Base-by-base conservation (phyloP, 2,888 invertebrate species). In the Empis stercorea region DNA sequence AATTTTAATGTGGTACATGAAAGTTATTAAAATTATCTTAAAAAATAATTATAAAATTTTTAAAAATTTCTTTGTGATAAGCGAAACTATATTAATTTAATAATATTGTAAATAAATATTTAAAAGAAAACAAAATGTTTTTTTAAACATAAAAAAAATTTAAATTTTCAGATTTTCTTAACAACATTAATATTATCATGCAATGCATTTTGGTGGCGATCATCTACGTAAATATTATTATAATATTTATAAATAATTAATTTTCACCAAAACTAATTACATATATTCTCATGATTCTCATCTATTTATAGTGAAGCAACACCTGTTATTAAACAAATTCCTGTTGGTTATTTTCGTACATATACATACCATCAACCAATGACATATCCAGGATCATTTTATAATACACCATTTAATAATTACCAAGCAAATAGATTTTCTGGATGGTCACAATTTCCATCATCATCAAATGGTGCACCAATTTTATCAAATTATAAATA, bases 361-460 rank as follows among this genome's bases (percentile, higher is more conserved):
- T 55, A 52, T 27, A 55, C 55, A 16, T 55, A 55, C 43, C 40
- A 40, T 40, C 55, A 55, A 30, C 55, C 55, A n/a, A 38, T 53
- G 14, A 34, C 48, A n/a, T 52, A 49, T 44, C 49, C 48, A 6
- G 45, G 46, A 44, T 20, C 50, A 37, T 43, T 46, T 38, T 46
- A 45, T 2, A 37, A 39, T 17, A 42, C 45, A 10, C 42, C 38
- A 10, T 32, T 49, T 11, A 50, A 49, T 23, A 38, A 13, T 30
- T n/a, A 36, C 5, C 39, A 41, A 14, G 37, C 49, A 6, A 38
- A 44, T 34, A 43, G 48, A 30, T 39, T 40, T 23, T 11, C 44
- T 6, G 39, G 39, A 20, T 52, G 52, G 51, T 30, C 48, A 13
- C 48, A 50, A 43, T 42, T 30, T 15, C 49, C 47, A 20, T n/a